Base-by-base conservation (phyloP, 2,113 vertebrate species). In the Alethe castanea region DNA sequence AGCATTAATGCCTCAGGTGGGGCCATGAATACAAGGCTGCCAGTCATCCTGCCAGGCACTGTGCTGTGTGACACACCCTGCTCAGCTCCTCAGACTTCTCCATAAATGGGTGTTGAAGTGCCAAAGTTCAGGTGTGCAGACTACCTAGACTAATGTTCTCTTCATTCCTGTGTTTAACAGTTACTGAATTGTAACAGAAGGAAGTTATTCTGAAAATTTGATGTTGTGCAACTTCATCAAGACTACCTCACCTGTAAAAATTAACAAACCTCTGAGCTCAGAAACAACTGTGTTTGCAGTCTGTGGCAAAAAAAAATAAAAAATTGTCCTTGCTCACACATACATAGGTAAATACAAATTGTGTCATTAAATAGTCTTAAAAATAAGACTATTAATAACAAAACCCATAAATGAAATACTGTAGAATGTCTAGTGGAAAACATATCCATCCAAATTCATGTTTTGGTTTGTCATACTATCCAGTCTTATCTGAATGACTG, bases 251-350 rank as follows among this genome's bases (percentile, higher is more conserved):
- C 23, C 52, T 78, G 26, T 40, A 19, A 73, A 26, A 74, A 84
- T 29, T 36, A 54, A 71, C 52, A 64, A 31, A 44, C 0, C 35
- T n/a, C 33, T 59, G n/a, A 87, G 13, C 5, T 4, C 9, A 69
- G 25, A 74, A 86, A 82, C 11, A 60, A 28, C 9, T 23, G 6
- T 20, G 5, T 67, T 91, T 79, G 40, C 31, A 40, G 8, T 50
- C 35, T 62, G 16, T 38, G 59, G 48, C 3, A 24, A 50, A 88
- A 31, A 92, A 40, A 40, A 40, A 40, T 5, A 22, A 35, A 44
- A 22, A 4, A 59, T 12, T 14, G 14, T 16, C 6, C 8, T 33
- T 64, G 11, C 19, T 82, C 0, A 0, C 7, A 10, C 8, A 61
- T 26, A 70, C 2, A 26, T 6, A 70, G 14, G 15, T 74, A 44